Percentiles rank a stretch among this genome's conserved stretches.
phyloP scores from a whole-genome alignment of 2,888 invertebrate genomes.

The Phyto melanocephala region DNA sequence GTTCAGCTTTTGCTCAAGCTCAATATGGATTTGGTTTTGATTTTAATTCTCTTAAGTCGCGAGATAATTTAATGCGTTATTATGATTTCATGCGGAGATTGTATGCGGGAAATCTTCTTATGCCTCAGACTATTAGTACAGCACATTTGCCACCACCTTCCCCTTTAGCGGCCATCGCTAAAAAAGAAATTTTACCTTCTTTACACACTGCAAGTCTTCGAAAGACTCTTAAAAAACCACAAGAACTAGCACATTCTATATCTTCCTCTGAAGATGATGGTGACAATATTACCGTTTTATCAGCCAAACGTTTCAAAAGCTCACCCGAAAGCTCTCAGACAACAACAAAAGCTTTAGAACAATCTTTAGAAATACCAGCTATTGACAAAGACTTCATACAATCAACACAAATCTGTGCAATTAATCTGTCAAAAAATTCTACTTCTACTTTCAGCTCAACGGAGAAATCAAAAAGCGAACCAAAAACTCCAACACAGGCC shows the following conservation, averaged over 20 bases:
- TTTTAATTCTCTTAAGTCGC: constrained; percentile 73
- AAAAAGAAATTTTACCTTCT: constrained; percentile 67
- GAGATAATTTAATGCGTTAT: constrained; percentile 74
- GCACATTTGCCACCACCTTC: constrained; percentile 63
- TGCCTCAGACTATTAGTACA: constrained; percentile 17
- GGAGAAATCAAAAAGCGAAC: constrained; percentile 59
- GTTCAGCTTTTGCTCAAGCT: constrained; percentile 27
- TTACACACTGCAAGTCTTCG: constrained; percentile 1
- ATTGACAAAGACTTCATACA: constrained; percentile 45
- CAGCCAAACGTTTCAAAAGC: constrained; percentile 66
- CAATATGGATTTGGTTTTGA: constrained; percentile 66
- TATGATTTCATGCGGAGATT: constrained; percentile 77
- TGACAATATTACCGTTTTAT: constrained; percentile 35
- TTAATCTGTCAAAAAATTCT: constrained; percentile 74
- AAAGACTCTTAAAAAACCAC: neutral
- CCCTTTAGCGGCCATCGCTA: constrained; percentile 69
- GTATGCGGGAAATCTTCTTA: constrained; percentile 69
- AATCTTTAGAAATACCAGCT: constrained; percentile 35
- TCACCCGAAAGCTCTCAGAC: constrained; percentile 66
- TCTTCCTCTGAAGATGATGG: constrained; percentile 59
- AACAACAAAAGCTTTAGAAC: constrained; percentile 54
- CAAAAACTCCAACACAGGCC: neutral
- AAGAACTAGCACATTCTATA: constrained; percentile 12
- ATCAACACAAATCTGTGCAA: constrained; percentile 69
- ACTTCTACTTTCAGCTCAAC: constrained; percentile 74